Evolutionary conservation across 2,888 invertebrate genomes (phyloP), one percentile per base, ranked within the genome.

Genomic region (Leucozona laternaria): DNA sequence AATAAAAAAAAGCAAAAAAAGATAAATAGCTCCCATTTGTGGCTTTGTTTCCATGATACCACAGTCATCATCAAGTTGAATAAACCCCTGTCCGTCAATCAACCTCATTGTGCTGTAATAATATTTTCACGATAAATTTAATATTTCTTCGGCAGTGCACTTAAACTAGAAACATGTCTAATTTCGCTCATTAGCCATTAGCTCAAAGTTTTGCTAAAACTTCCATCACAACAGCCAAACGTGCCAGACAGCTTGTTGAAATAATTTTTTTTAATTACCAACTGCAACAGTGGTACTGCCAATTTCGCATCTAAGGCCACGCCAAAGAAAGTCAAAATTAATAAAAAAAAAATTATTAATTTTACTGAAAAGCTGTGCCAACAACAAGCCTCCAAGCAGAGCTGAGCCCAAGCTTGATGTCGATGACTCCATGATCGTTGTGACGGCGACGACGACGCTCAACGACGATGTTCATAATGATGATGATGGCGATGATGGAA

Each of bases 211-310:
- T 58, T 77, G 48, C 77, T n/a, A 66, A 66, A 28, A 31, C 71
- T 76, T 48, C 55, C 28, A n/a, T n/a, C n/a, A n/a, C 64, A 57
- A n/a, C 55, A 37, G 37, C 40, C n/a, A 66, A 78, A 78, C 66
- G 22, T 20, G 43, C 57, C 50, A 34, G 34, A 50, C 15, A 17
- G 4, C 57, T 62, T 45, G 60, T 62, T 62, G 75, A 58, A 78
- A 79, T 64, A 55, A 79, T 62, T 78, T 53, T 53, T 53, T 53
- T 79, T 79, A 76, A 76, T 76, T 79, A 48, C 79, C 20, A 31
- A 53, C 64, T 79, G 55, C 79, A 53, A 37, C 45, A 64, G n/a
- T 48, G 28, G 37, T 28, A 34, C 58, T 58, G 17, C 28, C 48
- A 80, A 28, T 45, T 58, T 50, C 25, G 20, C 20, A 48, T 66